Evolutionary conservation across 2,797 vertebrate species (phyloP).

Genomic region (Oryzias dopingdopingensis): DNA sequence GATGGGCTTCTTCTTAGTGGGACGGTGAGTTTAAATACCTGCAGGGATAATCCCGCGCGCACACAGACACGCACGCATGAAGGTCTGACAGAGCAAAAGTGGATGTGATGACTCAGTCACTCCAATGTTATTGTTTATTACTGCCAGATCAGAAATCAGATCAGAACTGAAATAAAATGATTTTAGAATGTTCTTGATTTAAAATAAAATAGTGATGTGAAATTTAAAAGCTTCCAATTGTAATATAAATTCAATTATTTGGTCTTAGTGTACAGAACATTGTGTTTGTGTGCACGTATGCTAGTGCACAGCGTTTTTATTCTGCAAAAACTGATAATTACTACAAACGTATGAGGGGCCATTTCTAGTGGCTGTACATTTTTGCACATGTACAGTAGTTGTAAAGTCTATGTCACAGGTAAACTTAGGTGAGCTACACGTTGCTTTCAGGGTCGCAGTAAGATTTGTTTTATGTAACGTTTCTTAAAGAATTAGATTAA

Average conservation of each 20-base stretch:
- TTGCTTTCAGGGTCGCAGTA: conserved; percentile 13
- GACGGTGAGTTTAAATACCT: conserved; percentile 28
- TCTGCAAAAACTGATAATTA: neutral
- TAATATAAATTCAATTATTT: no score
- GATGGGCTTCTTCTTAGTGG: conserved; percentile 8
- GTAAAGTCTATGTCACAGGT: neutral
- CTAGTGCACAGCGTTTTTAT: no score
- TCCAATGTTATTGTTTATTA: no score
- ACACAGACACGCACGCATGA: neutral
- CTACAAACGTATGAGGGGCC: neutral
- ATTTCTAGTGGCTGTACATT: neutral
- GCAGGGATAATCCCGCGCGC: conserved; percentile 21
- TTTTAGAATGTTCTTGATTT: no score
- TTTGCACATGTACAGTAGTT: neutral
- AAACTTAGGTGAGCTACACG: conserved; percentile 5
- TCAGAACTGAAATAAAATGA: no score
- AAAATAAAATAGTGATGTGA: no score
- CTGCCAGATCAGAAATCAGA: no score
- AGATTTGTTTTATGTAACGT: conserved; percentile 27
- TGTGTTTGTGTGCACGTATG: no score
- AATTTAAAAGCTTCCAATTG: no score
- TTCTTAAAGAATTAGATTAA: conserved; percentile 32
- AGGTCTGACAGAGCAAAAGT: no score
- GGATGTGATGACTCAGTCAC: no score
- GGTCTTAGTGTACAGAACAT: no score